These are phyloP conservation scores for Centrocercus urophasianus DNA, from an alignment of 2,113 vertebrate genomes.

Conservation along the genomic window DNA sequence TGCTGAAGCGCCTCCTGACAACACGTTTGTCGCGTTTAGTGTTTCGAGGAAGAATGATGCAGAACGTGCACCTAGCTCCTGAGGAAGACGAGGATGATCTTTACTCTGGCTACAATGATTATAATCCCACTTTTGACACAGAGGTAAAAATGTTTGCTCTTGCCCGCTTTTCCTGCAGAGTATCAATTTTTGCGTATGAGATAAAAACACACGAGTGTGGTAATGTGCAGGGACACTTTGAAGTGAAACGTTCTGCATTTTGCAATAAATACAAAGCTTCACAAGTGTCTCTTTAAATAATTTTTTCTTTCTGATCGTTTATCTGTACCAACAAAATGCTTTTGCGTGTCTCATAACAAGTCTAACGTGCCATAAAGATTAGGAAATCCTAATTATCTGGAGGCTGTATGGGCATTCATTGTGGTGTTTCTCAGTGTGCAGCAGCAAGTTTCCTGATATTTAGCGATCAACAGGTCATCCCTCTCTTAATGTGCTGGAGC, in stretches of 20 bases:
- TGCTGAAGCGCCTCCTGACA: too few species aligned
- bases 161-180: background rate
- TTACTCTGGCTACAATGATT: slow-evolving; percentile 98
- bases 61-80: slow-evolving; percentile 87
- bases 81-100: slow-evolving; percentile 91
- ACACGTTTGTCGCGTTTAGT: background rate
- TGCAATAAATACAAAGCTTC: background rate
- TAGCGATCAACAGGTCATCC: rapidly evolving
- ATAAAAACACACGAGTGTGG: background rate
- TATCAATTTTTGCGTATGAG: background rate
- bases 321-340: background rate
- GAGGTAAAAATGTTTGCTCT: slow-evolving; percentile 81
- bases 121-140: slow-evolving; percentile 92
- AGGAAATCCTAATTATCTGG: background rate
- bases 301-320: background rate
- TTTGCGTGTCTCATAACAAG: background rate
- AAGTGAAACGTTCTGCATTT: background rate
- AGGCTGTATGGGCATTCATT: rapidly evolving
- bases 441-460: background rate
- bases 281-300: background rate
- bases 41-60: slow-evolving; percentile 83
- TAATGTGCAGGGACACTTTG: background rate
- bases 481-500: background rate
- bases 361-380: background rate
- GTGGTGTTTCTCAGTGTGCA: background rate